Evolutionary conservation across 2,797 vertebrate genomes (phyloP).

Genomic region (Sebastes kiyomatsui): DNA sequence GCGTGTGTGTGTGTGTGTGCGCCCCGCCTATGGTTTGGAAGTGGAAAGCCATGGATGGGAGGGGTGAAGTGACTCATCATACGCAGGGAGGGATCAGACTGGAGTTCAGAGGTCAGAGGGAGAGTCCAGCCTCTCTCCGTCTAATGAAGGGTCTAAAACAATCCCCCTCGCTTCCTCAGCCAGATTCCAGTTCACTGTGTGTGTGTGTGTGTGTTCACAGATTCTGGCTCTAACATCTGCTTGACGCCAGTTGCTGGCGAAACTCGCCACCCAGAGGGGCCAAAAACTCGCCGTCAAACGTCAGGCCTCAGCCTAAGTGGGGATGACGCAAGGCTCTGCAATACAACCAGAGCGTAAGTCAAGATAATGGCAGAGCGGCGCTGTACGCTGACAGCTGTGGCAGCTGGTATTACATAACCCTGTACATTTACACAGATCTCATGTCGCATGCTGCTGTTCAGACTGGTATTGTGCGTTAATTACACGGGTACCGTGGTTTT

Average conservation of each 20-base stretch:
- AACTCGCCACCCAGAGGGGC: neutral
- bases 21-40: conserved; percentile 24
- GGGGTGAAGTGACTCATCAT: conserved; percentile 50
- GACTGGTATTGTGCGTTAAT: conserved; percentile 55
- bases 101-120: conserved; percentile 52
- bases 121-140: conserved; percentile 15
- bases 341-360: conserved; percentile 44
- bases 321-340: conserved; percentile 63
- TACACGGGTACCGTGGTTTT: conserved; percentile 46
- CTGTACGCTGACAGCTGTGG: conserved; percentile 31
- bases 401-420: conserved; percentile 72
- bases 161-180: neutral
- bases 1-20: neutral
- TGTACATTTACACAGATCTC: conserved; percentile 54
- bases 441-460: conserved; percentile 37
- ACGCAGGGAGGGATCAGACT: conserved; percentile 30
- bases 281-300: neutral
- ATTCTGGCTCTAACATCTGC: conserved; percentile 2
- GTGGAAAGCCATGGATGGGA: conserved; percentile 5
- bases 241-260: neutral
- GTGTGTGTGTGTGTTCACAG: neutral
- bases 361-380: conserved; percentile 37
- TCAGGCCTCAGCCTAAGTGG: conserved; percentile 9
- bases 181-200: neutral
- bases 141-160: conserved; percentile 1